Base-by-base conservation (phyloP, 2,888 invertebrate species). In the Diplazon laetatorius region DNA sequence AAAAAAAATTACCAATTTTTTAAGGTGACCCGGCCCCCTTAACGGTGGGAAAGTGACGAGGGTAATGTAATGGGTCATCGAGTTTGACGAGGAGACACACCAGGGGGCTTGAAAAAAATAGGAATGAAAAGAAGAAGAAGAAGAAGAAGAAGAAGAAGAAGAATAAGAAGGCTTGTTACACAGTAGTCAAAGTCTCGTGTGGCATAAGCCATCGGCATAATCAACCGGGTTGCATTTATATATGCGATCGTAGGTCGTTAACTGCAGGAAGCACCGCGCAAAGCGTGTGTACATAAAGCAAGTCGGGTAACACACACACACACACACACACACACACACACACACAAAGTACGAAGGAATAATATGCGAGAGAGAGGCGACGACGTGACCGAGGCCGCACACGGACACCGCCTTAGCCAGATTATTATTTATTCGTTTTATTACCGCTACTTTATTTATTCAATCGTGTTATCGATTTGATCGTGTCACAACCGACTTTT, bases 201-300 rank as follows among this genome's bases (percentile, higher is more conserved):
- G 48, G 73, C 48, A 73, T 44, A 76, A 87, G 80, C 83, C 85
- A 87, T 89, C 87, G n/a, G n/a, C n/a, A n/a, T n/a, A 86, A 76
- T 55, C 71, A 42, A n/a, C n/a, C 72, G 78, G 78, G 83, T n/a
- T n/a, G n/a, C 86, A 85, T 87, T 87, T 87, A 86, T 85, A n/a
- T n/a, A 85, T 86, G 86, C 87, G 86, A 89, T 89, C 87, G 88
- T 78, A 83, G 89, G 89, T 89, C 89, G 89, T 89, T 89, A 88
- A 89, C 89, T 89, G 89, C 89, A 89, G 89, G 89, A 89, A 89
- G 87, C 89, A 86, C 85, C 86, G 85, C 83, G 84, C 85, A 78
- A 82, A 59, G 66, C 75, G 44, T 75, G 52, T 70, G 76, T 74
- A 70, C n/a, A n/a, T n/a, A n/a, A n/a, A n/a, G n/a, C n/a, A n/a